These are phyloP conservation scores for Panagrolaimus sp. DNA, from an alignment of 1,140 invertebrate genomes.

Conservation along the genomic window DNA sequence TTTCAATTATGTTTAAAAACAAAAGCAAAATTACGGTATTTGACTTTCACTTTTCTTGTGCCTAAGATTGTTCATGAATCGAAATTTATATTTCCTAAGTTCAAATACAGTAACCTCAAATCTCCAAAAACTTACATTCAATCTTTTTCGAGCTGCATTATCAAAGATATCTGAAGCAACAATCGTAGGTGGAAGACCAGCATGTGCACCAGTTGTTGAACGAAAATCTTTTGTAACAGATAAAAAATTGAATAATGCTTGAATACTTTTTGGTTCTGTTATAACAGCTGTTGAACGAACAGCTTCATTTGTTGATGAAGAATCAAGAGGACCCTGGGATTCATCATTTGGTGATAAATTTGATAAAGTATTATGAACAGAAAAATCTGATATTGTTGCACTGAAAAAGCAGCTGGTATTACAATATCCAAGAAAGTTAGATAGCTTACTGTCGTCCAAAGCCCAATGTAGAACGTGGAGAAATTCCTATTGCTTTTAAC, in stretches of 20 bases:
- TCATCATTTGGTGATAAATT: neutral
- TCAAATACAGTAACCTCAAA: too few relatives aligned
- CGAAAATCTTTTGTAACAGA: neutral
- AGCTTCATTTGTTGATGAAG: neutral
- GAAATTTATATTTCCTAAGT: too few relatives aligned
- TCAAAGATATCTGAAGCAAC: neutral
- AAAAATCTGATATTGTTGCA: neutral
- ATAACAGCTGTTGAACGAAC: constrained; percentile 1
- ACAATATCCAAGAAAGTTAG: neutral
- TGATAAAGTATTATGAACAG: neutral
- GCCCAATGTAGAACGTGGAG: neutral
- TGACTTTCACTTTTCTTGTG: too few relatives aligned
- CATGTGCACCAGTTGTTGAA: neutral
- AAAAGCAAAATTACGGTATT: too few relatives aligned
- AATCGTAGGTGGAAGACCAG: neutral
- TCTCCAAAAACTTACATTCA: constrained; percentile 11
- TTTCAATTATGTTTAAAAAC: too few relatives aligned
- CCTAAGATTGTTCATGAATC: too few relatives aligned
- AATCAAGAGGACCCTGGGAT: neutral
- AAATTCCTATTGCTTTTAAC: neutral
- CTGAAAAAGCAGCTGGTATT: too few relatives aligned
- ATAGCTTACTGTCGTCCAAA: neutral
- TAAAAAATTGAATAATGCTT: neutral
- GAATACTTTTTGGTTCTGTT: neutral
- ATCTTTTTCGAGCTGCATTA: neutral